Percentiles rank a stretch among this genome's conserved stretches.
These are phyloP conservation scores for Natator depressus DNA, from an alignment of 2,113 vertebrate species.

Conservation along the genomic window DNA sequence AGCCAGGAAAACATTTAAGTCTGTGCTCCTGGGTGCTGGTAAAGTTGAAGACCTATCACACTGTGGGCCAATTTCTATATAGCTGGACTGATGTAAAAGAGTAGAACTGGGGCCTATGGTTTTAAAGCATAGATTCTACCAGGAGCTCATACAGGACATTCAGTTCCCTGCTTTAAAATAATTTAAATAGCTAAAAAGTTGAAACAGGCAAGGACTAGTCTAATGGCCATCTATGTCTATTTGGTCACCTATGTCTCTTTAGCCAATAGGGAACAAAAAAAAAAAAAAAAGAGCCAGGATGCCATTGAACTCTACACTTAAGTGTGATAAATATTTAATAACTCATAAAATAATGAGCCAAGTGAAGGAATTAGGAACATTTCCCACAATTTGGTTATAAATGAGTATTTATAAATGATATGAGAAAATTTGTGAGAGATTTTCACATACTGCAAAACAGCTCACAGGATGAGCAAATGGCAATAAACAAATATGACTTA, in stretches of 20 bases:
- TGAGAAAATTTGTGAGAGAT: not conserved
- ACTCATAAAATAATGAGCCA: not conserved
- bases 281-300: not conserved
- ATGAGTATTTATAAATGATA: not conserved
- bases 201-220: not conserved
- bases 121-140: too few relatives aligned
- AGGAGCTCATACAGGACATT: too few relatives aligned
- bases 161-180: too few relatives aligned
- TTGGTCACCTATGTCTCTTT: not conserved
- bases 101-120: not conserved
- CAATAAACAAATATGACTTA: too few relatives aligned
- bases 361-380: not conserved
- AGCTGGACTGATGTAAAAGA: not conserved
- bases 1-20: not conserved
- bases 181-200: too few relatives aligned
- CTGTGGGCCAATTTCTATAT: not conserved
- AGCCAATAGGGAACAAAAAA: not conserved
- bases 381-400: not conserved
- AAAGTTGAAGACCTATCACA: not conserved
- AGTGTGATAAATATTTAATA: not conserved
- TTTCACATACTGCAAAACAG: not conserved
- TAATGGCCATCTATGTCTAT: not conserved
- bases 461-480: too few relatives aligned
- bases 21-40: not conserved
- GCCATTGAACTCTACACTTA: not conserved